Base-by-base conservation (phyloP, 2,113 vertebrate genomes). In the Protobothrops flavoviridis region DNA sequence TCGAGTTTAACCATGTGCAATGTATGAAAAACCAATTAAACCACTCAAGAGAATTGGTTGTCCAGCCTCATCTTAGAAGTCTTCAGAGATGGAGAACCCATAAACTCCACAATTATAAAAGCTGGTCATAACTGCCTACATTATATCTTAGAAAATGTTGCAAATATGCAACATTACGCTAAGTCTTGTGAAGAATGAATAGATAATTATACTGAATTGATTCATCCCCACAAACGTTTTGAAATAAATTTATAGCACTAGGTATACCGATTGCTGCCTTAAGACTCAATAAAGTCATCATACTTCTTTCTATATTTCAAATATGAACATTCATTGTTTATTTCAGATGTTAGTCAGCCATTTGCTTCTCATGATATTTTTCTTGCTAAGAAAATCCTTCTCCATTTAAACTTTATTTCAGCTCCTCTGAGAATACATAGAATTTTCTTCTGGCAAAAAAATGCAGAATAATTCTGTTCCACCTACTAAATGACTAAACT, bases 41-140 rank as follows among this genome's bases (percentile, higher is more conserved):
- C 17, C 17, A 56, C 4, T 20, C 55, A 56, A 20, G 55, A 56
- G 3, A 56, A 17, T 56, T 56, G 55, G 55, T 56, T 15, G 55
- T 56, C 55, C 55, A 56, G 17, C 55, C 55, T 56, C 17, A 5
- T 56, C 55, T 56, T 56, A 56, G 55, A 56, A 56, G 55, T 20
- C 15, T 56, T 20, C 17, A 56, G 55, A 56, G 4, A 21, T 21
- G 56, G 56, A 57, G 20, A 57, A 57, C 56, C 56, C 20, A 57
- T 17, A 57, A 57, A 20, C 20, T 57, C 56, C 56, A 5, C 5
- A 57, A 57, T 20, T 95, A 96, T 56, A 61, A 95, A 95, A 96
- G 92, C 21, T n/a, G 45, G 55, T 57, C 0, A 64, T 89, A 52
- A 23, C 89, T 93, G 92, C 90, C 92, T 88, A 90, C 93, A 87